These are phyloP conservation scores for Malachius bipustulatus DNA, from an alignment of 2,888 invertebrate genomes.

Conservation along the genomic window DNA sequence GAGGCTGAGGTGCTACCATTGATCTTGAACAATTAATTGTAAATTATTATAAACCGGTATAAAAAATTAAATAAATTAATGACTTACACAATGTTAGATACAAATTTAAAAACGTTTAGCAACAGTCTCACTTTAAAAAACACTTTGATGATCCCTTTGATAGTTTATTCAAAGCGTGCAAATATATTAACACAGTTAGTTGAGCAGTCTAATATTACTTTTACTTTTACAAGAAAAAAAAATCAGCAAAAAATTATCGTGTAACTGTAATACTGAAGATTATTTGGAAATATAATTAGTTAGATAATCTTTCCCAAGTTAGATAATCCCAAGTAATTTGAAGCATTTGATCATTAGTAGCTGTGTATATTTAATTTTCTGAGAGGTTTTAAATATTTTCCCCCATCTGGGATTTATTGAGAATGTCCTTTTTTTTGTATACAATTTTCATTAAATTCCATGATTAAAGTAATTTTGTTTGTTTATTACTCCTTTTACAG, in stretches of 20 bases:
- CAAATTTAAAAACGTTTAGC: not conserved
- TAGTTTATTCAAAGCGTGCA: conserved; percentile 10
- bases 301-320: no score
- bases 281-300: no score
- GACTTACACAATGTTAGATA: conserved; percentile 7
- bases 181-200: conserved; percentile 10
- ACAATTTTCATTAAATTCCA: no score
- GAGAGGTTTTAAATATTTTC: no score
- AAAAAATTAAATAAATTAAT: conserved; percentile 14
- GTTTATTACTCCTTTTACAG: no score
- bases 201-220: conserved; percentile 16
- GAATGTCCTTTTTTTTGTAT: no score
- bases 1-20: no score
- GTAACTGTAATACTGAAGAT: conserved; percentile 6
- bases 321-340: no score
- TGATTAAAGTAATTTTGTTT: no score
- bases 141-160: not conserved
- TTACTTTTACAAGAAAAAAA: conserved; percentile 13
- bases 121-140: conserved; percentile 1
- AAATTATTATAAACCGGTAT: conserved; percentile 22
- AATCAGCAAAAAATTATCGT: conserved; percentile 10
- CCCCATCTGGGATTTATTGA: no score
- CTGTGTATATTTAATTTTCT: no score
- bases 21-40: conserved; percentile 22
- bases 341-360: no score